A percentile compares a stretch with the other conserved stretches of the same genome.
Evolutionary conservation across 2,797 vertebrate genomes (phyloP).

Genomic region (Cyclura pinguis): DNA sequence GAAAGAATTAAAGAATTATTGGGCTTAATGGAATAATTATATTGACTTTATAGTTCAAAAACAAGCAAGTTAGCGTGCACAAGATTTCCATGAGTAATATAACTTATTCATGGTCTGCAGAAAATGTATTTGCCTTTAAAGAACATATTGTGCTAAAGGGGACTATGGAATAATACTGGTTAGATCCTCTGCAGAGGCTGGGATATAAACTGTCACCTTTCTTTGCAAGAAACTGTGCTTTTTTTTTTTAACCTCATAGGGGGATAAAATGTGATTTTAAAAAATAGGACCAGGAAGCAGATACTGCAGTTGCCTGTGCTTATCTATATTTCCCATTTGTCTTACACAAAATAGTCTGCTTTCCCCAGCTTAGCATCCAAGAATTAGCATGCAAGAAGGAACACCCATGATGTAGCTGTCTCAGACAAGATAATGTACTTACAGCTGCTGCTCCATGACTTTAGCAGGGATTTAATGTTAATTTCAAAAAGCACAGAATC

Average conservation of each 20-base stretch:
- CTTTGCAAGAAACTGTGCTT: conserved; percentile 61
- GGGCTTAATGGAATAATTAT: background rate
- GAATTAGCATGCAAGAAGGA: conserved; percentile 31
- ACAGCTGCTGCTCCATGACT: conserved; percentile 96
- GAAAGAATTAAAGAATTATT: background rate
- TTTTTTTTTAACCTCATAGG: conserved; percentile 20
- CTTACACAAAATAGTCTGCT: background rate
- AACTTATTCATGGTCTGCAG: conserved; percentile 6
- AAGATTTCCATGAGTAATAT: background rate
- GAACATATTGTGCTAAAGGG: conserved; percentile 40
- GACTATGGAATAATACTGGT: conserved; percentile 50
- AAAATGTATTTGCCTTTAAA: conserved; percentile 40
- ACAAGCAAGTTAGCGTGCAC: background rate
- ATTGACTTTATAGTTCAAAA: background rate
- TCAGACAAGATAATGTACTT: conserved; percentile 80
- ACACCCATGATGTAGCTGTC: conserved; percentile 19
- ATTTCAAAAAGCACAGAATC: conserved; percentile 98
- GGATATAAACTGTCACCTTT: conserved; percentile 31
- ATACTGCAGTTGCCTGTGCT: background rate
- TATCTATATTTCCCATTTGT: background rate
- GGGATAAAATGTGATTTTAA: conserved; percentile 10
- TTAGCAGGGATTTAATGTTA: conserved; percentile 98
- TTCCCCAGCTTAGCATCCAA: conserved; percentile 18
- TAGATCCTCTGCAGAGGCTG: conserved; percentile 34
- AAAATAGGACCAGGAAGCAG: background rate